Conservation (phyloP, 2,113 vertebrate genomes). For the Plecotus auritus region DNA sequence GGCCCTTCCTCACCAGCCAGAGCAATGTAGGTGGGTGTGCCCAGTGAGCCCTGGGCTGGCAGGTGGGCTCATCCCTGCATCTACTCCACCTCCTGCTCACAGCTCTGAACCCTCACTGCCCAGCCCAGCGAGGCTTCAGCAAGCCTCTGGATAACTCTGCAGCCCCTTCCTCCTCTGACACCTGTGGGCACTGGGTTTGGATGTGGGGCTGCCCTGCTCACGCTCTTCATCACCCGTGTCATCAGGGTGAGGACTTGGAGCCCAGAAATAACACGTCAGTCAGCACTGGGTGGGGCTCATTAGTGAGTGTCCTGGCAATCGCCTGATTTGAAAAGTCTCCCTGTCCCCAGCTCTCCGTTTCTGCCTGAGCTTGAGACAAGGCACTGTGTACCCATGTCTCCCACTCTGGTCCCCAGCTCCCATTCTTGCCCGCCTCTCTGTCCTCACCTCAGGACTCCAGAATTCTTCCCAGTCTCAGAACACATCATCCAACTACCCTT, state of each 20-base stretch:
- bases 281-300: not conserved
- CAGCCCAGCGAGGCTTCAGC: rapidly evolving
- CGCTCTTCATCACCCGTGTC: not conserved
- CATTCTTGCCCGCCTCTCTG: rapidly evolving
- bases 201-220: rapidly evolving
- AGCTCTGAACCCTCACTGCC: not conserved
- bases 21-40: not conserved
- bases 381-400: rapidly evolving
- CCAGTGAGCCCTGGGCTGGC: not conserved
- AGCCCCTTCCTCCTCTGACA: not conserved
- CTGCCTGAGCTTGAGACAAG: rapidly evolving
- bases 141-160: not conserved
- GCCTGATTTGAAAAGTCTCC: rapidly evolving
- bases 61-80: not conserved
- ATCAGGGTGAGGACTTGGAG: not conserved
- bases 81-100: not conserved
- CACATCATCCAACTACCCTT: rapidly evolving
- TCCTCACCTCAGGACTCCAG: rapidly evolving
- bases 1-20: not conserved
- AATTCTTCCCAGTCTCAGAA: not conserved
- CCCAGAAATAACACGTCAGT: rapidly evolving
- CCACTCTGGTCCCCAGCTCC: not conserved
- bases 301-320: rapidly evolving
- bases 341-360: not conserved
- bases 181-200: rapidly evolving